Percentiles rank a stretch among this genome's conserved stretches.
These are phyloP conservation scores for Cherax quadricarinatus DNA, from an alignment of 1,140 invertebrate genomes.

Conservation along the genomic window DNA sequence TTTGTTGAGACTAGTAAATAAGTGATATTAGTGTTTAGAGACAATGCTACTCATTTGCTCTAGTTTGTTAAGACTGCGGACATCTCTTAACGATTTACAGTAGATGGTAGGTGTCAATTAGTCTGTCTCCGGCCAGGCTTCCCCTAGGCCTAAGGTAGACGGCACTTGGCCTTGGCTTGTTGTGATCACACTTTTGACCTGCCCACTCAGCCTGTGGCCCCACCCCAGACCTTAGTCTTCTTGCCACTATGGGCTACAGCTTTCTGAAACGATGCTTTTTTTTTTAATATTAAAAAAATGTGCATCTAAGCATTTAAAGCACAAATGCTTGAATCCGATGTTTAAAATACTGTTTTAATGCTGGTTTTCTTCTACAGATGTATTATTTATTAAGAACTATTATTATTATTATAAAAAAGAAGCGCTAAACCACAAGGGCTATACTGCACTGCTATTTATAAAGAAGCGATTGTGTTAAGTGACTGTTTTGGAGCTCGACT, in stretches of 20 bases:
- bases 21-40: not conserved
- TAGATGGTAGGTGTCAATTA: not conserved
- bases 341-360: not conserved
- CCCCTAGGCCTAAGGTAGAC: slow-evolving; percentile 29
- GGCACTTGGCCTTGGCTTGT: slow-evolving; percentile 25
- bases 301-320: slow-evolving; percentile 11
- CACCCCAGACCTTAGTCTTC: not conserved
- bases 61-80: slow-evolving; percentile 10
- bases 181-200: not conserved
- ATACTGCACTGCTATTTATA: too few species aligned
- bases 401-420: too few species aligned
- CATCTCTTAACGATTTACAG: slow-evolving; percentile 14
- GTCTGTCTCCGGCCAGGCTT: slow-evolving; percentile 44
- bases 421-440: too few species aligned
- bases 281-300: slow-evolving; percentile 26
- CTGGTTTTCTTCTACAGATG: not conserved
- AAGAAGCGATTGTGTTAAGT: not conserved
- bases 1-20: not conserved
- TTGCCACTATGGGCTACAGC: not conserved
- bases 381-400: not conserved
- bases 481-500: not conserved
- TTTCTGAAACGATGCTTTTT: slow-evolving; percentile 42
- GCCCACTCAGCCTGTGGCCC: slow-evolving; percentile 41
- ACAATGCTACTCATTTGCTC: not conserved
- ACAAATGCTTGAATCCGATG: too few species aligned